phyloP scores from a whole-genome alignment of 2,113 vertebrate genomes.

The Muntiacus muntjak region DNA sequence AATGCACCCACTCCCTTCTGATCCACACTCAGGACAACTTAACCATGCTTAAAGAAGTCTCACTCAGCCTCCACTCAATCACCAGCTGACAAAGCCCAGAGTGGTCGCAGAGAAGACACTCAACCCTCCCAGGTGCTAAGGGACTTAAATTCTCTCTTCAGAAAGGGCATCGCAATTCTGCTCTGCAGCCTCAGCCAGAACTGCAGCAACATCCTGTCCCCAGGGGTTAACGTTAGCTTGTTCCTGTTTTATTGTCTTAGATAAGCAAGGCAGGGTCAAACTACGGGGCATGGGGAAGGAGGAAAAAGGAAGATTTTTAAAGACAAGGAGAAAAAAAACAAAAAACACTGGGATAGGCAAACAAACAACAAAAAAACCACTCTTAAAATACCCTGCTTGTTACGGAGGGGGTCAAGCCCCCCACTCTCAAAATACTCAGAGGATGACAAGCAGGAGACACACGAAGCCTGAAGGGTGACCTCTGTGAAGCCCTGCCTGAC shows the following conservation, averaged over 20 bases:
- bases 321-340: neutral
- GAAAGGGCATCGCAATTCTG: neutral
- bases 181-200: neutral
- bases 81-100: neutral
- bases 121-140: neutral
- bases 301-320: neutral
- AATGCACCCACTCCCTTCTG: neutral
- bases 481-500: neutral
- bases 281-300: neutral
- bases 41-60: neutral
- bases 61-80: neutral
- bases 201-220: neutral
- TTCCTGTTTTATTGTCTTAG: neutral
- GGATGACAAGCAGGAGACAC: slow-evolving; percentile 49
- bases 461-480: neutral
- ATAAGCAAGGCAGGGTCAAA: slow-evolving; percentile 32
- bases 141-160: neutral
- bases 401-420: neutral
- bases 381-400: neutral
- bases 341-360: neutral
- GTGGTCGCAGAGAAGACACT: neutral
- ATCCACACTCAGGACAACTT: neutral
- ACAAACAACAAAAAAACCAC: neutral
- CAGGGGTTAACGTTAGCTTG: neutral
- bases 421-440: slow-evolving; percentile 27